These are phyloP conservation scores for Mormyrus lacerda DNA, from an alignment of 2,113 vertebrate species.

Conservation along the genomic window DNA sequence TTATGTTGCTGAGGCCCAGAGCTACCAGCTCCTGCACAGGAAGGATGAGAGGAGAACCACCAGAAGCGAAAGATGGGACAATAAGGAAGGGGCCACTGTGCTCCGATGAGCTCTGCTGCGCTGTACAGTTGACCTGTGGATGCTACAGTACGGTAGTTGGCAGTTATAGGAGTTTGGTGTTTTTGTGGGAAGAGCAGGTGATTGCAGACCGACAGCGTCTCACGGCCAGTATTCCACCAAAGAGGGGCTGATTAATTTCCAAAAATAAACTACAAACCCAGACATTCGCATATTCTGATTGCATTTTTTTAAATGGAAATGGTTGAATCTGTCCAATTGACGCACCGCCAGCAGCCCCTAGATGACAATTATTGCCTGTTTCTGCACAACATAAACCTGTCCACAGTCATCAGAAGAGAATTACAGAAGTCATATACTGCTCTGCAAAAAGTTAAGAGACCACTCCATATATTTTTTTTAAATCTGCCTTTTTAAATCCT, in stretches of 20 bases:
- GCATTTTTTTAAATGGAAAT: background rate
- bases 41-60: slow-evolving; percentile 1
- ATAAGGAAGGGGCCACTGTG: background rate
- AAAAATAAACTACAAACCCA: background rate
- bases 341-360: background rate
- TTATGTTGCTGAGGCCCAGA: slow-evolving; percentile 77
- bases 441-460: background rate
- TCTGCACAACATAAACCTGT: background rate
- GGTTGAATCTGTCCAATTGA: background rate
- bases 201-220: background rate
- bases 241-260: background rate
- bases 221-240: background rate
- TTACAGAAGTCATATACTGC: background rate
- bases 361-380: background rate
- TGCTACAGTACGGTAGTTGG: background rate
- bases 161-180: background rate
- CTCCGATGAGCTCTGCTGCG: background rate
- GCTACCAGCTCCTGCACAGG: slow-evolving; percentile 81
- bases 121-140: background rate
- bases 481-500: background rate
- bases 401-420: background rate
- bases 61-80: background rate
- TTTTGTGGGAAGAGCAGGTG: background rate
- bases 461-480: background rate
- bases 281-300: background rate